These are phyloP conservation scores for Tympanoctomys barrerae DNA, from an alignment of 2,797 vertebrate species.

Conservation along the genomic window DNA sequence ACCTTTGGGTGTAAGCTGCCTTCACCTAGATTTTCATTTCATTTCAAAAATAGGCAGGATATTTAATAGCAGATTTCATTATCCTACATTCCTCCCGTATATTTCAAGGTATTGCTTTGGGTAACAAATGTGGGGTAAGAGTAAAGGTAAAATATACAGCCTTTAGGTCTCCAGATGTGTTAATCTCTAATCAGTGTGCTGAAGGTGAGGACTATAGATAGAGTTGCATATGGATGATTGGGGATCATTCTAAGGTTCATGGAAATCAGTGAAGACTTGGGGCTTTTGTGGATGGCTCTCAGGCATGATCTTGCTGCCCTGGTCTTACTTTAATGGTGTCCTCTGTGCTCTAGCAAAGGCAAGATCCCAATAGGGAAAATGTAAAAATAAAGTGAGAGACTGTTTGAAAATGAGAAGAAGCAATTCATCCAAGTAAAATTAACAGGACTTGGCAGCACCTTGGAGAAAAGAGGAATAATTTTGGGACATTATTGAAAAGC, in stretches of 20 bases:
- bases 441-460: neutral
- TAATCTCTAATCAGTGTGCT: fast-evolving
- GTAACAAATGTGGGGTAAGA: neutral
- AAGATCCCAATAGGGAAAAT: neutral
- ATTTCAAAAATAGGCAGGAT: neutral
- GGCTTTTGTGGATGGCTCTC: no score
- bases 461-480: neutral
- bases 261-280: neutral
- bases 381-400: neutral
- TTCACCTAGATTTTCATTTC: neutral
- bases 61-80: neutral
- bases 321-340: neutral
- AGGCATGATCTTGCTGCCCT: no score
- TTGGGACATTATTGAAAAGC: neutral
- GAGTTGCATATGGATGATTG: fast-evolving
- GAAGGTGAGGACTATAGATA: neutral
- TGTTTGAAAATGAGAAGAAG: neutral
- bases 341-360: neutral
- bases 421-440: neutral
- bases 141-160: neutral
- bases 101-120: neutral
- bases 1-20: neutral
- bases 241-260: neutral
- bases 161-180: neutral
- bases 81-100: neutral